These are phyloP conservation scores for Drosophila willistoni DNA, from an alignment of 1,140 invertebrate genomes.

Conservation along the genomic window DNA sequence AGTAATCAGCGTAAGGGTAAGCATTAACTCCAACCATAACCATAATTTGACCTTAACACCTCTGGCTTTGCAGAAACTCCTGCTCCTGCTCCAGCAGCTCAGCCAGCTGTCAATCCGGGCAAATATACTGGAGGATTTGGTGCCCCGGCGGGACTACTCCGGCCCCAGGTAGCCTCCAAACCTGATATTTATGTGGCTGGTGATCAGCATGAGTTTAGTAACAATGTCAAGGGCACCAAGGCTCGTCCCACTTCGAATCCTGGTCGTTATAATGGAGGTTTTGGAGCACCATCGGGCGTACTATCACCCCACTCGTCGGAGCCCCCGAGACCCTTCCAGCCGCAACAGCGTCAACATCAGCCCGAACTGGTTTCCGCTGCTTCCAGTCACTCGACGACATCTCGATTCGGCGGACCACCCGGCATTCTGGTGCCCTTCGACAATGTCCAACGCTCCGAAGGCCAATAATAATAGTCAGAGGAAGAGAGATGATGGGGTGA, in stretches of 20 bases:
- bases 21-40: background rate
- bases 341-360: constrained; percentile 18
- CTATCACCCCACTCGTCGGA: constrained; percentile 38
- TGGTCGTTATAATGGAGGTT: constrained; percentile 63
- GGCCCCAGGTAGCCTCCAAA: constrained; percentile 36
- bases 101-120: constrained; percentile 36
- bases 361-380: constrained; percentile 26
- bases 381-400: constrained; percentile 38
- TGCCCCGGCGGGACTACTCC: constrained; percentile 64
- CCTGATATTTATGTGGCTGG: constrained; percentile 67
- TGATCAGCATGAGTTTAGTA: constrained; percentile 51
- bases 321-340: constrained; percentile 64
- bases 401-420: constrained; percentile 77
- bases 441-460: constrained; percentile 59
- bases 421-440: constrained; percentile 77
- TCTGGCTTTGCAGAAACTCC: constrained; percentile 23
- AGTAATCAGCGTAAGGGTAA: constrained; percentile 57
- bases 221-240: constrained; percentile 34
- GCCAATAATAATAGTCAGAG: constrained; percentile 38
- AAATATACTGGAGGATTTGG: constrained; percentile 75
- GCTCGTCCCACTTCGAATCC: constrained; percentile 43
- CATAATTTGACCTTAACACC: background rate
- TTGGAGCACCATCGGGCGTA: constrained; percentile 59
- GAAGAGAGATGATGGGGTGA: background rate
- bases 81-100: background rate